phyloP scores from a whole-genome alignment of 2,113 vertebrate species.

The Chaetodon auriga region DNA sequence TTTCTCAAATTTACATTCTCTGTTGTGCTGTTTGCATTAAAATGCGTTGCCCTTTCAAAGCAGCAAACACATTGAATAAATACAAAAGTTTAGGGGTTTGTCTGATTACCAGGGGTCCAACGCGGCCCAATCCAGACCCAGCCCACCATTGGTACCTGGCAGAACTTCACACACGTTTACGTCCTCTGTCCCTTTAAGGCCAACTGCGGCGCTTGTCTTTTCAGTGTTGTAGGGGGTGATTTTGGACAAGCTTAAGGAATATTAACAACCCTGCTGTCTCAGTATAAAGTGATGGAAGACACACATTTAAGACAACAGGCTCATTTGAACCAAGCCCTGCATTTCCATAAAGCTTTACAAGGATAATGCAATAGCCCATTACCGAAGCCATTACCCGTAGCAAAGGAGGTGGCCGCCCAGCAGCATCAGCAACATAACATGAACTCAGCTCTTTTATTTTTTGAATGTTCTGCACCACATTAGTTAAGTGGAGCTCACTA shows the following conservation, averaged over 20 bases:
- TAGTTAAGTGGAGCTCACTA: conserved; percentile 18
- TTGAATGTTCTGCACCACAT: conserved; percentile 8
- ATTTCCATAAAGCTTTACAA: conserved; percentile 57
- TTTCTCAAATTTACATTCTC: neutral
- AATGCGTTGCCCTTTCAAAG: neutral
- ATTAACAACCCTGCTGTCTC: conserved; percentile 23
- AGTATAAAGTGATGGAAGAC: conserved; percentile 42
- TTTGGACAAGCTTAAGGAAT: conserved; percentile 23
- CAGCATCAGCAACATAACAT: conserved; percentile 40
- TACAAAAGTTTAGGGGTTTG: neutral
- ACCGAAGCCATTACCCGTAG: conserved; percentile 51
- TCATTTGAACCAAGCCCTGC: conserved; percentile 34
- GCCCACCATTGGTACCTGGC: neutral
- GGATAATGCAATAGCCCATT: conserved; percentile 58
- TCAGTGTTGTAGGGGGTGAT: neutral
- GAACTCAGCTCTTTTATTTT: conserved; percentile 39
- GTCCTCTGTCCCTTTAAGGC: conserved; percentile 5
- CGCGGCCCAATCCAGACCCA: neutral
- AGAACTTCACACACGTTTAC: neutral
- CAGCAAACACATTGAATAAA: neutral
- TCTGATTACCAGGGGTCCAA: neutral
- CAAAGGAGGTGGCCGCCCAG: conserved; percentile 22
- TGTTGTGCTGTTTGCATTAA: neutral
- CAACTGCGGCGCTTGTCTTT: neutral
- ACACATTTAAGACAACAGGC: conserved; percentile 40